Percentiles rank a stretch among this genome's conserved stretches.
These are phyloP conservation scores for Branchinecta lindahli DNA, from an alignment of 1,140 invertebrate species.

Conservation along the genomic window DNA sequence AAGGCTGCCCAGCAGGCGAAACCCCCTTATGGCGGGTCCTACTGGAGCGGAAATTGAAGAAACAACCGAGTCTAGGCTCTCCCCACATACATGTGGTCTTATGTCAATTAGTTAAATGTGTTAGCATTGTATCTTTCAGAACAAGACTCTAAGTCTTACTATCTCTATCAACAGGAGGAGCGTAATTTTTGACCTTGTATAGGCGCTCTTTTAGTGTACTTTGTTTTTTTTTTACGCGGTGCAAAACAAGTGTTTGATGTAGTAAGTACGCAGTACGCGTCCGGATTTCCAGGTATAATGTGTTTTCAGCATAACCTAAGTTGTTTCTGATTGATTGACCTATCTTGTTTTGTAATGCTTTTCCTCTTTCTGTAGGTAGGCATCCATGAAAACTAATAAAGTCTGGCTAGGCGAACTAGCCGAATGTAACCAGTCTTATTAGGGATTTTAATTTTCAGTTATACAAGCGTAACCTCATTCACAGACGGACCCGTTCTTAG, in stretches of 20 bases:
- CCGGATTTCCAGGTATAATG: background rate
- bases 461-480: too few species aligned
- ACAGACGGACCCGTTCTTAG: too few species aligned
- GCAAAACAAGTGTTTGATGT: background rate
- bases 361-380: background rate
- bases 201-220: conserved; percentile 6
- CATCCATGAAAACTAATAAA: background rate
- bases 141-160: background rate
- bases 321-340: conserved; percentile 8
- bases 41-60: background rate
- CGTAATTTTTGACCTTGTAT: background rate
- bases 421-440: too few species aligned
- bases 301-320: background rate
- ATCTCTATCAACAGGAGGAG: background rate
- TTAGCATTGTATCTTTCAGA: background rate
- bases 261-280: background rate
- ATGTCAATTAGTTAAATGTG: background rate
- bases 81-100: background rate
- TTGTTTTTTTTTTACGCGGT: conserved; percentile 10
- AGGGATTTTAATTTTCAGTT: too few species aligned
- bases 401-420: too few species aligned
- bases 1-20: background rate
- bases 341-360: conserved; percentile 10
- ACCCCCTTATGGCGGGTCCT: background rate
- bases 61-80: background rate